phyloP scores from a whole-genome alignment of 2,113 vertebrate genomes.

The Theristicus caerulescens region DNA sequence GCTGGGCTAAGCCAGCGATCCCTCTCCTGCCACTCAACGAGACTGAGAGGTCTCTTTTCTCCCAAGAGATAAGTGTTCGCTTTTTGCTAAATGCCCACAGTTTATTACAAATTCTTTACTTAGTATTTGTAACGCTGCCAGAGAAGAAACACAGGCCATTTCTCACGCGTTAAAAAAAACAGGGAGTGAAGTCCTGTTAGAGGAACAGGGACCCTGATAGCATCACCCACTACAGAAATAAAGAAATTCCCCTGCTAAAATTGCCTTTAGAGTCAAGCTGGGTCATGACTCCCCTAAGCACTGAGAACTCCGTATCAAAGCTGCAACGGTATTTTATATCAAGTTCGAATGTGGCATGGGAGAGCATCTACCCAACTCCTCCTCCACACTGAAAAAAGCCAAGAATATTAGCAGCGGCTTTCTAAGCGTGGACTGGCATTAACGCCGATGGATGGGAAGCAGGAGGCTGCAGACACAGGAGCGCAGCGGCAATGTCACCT shows the following conservation, averaged over 20 bases:
- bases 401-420: neutral
- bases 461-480: neutral
- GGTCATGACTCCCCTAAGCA: neutral
- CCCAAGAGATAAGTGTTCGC: neutral
- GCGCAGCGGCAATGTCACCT: neutral
- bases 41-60: neutral
- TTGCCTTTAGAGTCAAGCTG: neutral
- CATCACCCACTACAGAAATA: neutral
- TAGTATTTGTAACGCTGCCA: neutral
- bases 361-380: neutral
- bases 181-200: neutral
- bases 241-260: neutral
- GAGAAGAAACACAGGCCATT: neutral
- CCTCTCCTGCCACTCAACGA: neutral
- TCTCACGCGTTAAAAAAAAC: neutral
- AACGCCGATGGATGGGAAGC: neutral
- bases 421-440: neutral
- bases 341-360: neutral
- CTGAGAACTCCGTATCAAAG: neutral
- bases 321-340: neutral
- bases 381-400: neutral
- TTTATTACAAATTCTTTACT: slow-evolving; percentile 6
- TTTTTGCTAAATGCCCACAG: neutral
- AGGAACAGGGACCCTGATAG: neutral
- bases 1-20: neutral